Conservation (phyloP, 2,113 vertebrate species). For the Neotragus pygmaeus region DNA sequence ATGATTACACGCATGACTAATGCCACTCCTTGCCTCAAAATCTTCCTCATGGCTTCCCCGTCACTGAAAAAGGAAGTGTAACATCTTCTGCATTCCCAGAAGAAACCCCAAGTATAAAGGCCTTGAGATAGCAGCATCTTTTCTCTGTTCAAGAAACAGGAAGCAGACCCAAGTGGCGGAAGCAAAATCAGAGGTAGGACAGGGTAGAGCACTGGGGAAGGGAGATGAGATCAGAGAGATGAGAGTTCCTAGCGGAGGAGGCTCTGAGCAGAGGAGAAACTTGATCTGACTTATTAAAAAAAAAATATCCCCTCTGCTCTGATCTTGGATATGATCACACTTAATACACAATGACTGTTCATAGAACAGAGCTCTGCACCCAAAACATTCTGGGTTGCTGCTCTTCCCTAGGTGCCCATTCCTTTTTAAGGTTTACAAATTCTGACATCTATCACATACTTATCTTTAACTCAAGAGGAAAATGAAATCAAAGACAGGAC, state of each 20-base stretch:
- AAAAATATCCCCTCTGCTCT: background rate
- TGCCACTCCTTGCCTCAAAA: background rate
- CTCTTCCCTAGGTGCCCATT: background rate
- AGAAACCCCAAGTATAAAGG: background rate
- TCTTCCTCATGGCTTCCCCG: background rate
- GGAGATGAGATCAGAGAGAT: background rate
- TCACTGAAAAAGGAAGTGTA: background rate
- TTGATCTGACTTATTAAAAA: background rate
- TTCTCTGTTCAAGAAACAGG: background rate
- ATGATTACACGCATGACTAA: background rate
- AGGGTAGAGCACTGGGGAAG: background rate
- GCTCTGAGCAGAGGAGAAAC: background rate
- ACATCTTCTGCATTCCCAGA: background rate
- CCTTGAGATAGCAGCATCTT: background rate
- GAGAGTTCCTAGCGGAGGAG: background rate
- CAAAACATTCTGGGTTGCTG: background rate
- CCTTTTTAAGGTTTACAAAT: background rate
- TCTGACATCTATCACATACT: background rate
- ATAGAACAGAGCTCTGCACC: background rate
- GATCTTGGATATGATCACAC: background rate
- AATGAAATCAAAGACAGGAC: background rate
- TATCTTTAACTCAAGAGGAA: background rate
- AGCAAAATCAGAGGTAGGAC: background rate
- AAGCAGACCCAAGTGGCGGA: background rate
- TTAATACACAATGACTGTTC: rapidly evolving